Conservation (phyloP, 2,797 vertebrate genomes). For the Oreortyx pictus region DNA sequence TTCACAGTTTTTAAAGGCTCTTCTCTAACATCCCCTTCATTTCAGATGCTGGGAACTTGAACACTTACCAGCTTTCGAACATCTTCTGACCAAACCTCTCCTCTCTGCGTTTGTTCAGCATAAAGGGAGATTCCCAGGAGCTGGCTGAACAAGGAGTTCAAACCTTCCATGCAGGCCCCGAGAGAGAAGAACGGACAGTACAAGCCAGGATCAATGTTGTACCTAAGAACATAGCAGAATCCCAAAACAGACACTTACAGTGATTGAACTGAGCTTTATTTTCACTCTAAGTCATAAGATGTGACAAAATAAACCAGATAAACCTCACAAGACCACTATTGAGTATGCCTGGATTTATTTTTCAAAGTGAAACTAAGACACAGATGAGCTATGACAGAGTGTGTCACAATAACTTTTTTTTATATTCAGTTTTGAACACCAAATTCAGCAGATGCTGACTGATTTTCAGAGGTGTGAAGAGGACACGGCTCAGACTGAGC, state of each 20-base stretch:
- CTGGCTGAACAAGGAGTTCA: conserved; percentile 89
- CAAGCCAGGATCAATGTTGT: conserved; percentile 94
- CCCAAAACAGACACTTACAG: neutral
- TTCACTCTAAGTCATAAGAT: neutral
- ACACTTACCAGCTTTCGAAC: conserved; percentile 91
- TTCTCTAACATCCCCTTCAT: neutral
- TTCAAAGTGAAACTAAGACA: neutral
- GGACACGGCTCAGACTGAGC: neutral
- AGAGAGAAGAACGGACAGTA: conserved; percentile 96
- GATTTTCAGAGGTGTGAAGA: neutral
- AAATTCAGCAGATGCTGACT: neutral
- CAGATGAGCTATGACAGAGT: neutral
- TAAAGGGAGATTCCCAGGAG: conserved; percentile 92
- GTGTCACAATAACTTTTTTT: neutral
- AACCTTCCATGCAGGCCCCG: conserved; percentile 95
- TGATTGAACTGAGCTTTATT: neutral
- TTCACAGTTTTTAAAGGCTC: neutral
- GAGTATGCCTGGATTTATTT: neutral
- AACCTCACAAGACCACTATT: neutral
- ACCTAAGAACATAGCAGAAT: conserved; percentile 79
- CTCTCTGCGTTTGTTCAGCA: conserved; percentile 87
- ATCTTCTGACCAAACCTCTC: conserved; percentile 95
- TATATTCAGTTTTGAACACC: neutral
- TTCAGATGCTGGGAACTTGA: neutral
- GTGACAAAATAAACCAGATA: neutral